Conservation (phyloP, 2,113 vertebrate genomes). For the Melanerpes formicivorus region DNA sequence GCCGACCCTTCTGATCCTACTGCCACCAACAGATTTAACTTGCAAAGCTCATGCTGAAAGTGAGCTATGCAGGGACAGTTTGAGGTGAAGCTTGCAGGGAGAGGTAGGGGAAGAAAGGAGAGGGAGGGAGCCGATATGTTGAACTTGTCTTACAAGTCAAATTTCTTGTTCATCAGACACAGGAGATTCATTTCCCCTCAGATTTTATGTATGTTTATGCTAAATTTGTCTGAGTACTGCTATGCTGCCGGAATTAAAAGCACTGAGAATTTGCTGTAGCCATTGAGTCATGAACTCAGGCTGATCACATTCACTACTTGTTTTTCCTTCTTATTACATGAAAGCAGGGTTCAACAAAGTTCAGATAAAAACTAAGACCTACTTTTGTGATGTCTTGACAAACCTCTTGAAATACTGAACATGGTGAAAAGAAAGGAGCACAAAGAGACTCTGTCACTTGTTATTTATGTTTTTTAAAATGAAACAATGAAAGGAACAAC, state of each 20-base stretch:
- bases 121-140: not conserved
- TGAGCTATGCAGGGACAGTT: not conserved
- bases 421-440: slow-evolving; percentile 2
- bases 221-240: not conserved
- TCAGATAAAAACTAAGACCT: not conserved
- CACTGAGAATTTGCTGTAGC: not conserved
- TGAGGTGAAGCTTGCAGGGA: not conserved
- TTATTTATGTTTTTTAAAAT: slow-evolving; percentile 9
- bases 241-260: not conserved
- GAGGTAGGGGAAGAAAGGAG: not conserved
- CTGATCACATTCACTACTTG: not conserved
- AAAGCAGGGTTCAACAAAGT: slow-evolving; percentile 8
- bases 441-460: not conserved
- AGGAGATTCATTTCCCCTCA: not conserved
- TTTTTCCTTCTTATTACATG: not conserved
- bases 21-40: not conserved
- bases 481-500: slow-evolving; percentile 41
- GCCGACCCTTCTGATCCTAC: not conserved
- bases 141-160: not conserved
- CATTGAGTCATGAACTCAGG: not conserved
- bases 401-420: slow-evolving; percentile 8
- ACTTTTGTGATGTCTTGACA: not conserved
- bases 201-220: not conserved
- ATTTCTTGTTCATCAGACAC: not conserved
- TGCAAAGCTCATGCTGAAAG: not conserved